Base-by-base conservation (phyloP, 1,140 invertebrate genomes). In the Pseudomyrmex concolor region DNA sequence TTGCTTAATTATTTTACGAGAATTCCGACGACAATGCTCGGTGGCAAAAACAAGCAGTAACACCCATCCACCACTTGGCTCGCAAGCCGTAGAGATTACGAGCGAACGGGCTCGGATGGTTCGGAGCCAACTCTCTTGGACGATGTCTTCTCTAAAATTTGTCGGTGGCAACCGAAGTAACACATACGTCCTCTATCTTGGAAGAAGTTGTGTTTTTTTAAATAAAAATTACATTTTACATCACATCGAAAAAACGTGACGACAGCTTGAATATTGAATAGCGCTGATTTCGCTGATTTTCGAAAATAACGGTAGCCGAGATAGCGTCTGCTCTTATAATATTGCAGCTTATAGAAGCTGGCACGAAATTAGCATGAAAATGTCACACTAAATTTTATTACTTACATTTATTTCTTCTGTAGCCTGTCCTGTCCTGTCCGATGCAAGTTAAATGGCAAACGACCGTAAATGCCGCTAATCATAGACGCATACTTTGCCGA, bases 1-100 rank as follows among this genome's bases (percentile, higher is more conserved):
- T 86, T 88, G 90, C 93, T 94, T 94, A 94, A 94, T 94, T 94
- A 94, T 94, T 94, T 94, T 94, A 94, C 91, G 92, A 94, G 92
- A 92, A 94, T 93, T 93, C 92, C 92, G 87, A 92, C 91, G 92
- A 94, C 92, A 92, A 93, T 94, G 89, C 92, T 91, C 90, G 85
- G 88, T 84, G 84, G 90, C 92, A 91, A 93, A 92, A 93, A 93
- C 93, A 92, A 91, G 86, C 87, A 88, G 91, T 91, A 94, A 93
- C 93, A 94, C 92, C 90, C 91, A 90, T 91, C 90, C 85, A 87
- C 82, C 86, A 85, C 84, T 87, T 86, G 85, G 81, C 89, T 88
- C 83, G 83, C 86, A 76, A 57, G 57, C 74, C 78, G 9, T 64
- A 25, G 83, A 88, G 87, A 90, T 90, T 90, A 90, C 87, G 89